Conservation (phyloP, 2,888 invertebrate species). For the Macaria notata region DNA sequence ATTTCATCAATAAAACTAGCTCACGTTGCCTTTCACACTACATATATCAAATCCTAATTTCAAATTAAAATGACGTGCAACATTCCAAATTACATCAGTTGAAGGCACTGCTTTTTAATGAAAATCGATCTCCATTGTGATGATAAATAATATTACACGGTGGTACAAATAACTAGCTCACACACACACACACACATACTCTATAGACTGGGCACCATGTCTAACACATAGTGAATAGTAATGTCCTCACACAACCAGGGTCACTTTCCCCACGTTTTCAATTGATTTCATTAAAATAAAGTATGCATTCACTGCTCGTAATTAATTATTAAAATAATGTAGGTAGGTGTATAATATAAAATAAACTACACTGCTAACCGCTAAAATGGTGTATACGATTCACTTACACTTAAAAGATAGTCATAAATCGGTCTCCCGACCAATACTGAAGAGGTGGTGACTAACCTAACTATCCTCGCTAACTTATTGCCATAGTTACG, state of each 20-base stretch:
- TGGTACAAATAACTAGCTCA: slow-evolving; percentile 18
- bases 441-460: slow-evolving; percentile 76
- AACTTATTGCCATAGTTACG: slow-evolving; percentile 74
- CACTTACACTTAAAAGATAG: slow-evolving; percentile 60
- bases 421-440: slow-evolving; percentile 67
- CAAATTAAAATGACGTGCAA: slow-evolving; percentile 46
- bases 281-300: slow-evolving; percentile 27
- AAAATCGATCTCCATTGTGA: slow-evolving; percentile 42
- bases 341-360: slow-evolving; percentile 44
- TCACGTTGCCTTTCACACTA: slow-evolving; percentile 22
- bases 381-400: slow-evolving; percentile 67
- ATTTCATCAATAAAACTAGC: slow-evolving; percentile 18
- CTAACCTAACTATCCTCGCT: slow-evolving; percentile 60
- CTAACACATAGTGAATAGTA: slow-evolving; percentile 6
- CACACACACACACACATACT: not conserved
- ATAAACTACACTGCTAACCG: slow-evolving; percentile 69
- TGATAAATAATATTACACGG: slow-evolving; percentile 35
- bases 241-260: slow-evolving; percentile 6
- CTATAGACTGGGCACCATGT: slow-evolving; percentile 4
- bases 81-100: slow-evolving; percentile 49
- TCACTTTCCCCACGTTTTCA: slow-evolving; percentile 7
- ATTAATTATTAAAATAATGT: slow-evolving; percentile 28
- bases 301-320: slow-evolving; percentile 24
- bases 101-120: slow-evolving; percentile 71
- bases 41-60: slow-evolving; percentile 38